phyloP scores from a whole-genome alignment of 2,888 invertebrate genomes.

The Ditula angustiorana region DNA sequence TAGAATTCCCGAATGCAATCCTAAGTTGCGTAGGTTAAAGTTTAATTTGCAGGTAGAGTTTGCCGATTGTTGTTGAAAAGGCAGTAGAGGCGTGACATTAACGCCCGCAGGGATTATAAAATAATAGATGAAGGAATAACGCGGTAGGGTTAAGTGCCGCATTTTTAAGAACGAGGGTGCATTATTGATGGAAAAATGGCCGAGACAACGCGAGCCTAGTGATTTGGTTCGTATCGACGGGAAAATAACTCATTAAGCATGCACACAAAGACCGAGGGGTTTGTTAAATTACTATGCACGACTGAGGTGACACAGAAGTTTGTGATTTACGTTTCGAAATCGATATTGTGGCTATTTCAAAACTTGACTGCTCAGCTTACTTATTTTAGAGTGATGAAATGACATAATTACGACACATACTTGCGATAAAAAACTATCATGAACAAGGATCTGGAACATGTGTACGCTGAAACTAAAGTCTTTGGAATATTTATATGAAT shows the following conservation, averaged over 20 bases:
- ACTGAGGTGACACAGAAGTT: slow-evolving; percentile 13
- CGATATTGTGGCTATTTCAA: slow-evolving; percentile 1
- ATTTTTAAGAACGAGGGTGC: slow-evolving; percentile 65
- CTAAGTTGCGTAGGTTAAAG: slow-evolving; percentile 43
- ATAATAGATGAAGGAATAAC: slow-evolving; percentile 79
- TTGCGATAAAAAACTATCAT: too few relatives aligned
- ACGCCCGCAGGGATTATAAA: slow-evolving; percentile 76
- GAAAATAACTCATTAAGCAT: slow-evolving; percentile 31
- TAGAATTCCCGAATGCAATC: slow-evolving; percentile 43
- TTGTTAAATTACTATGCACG: slow-evolving; percentile 28
- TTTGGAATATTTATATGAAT: too few relatives aligned
- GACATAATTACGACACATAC: background rate
- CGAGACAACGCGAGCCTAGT: slow-evolving; percentile 44
- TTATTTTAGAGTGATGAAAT: slow-evolving; percentile 5
- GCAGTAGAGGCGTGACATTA: slow-evolving; percentile 82
- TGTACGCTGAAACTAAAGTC: too few relatives aligned
- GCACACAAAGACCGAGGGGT: slow-evolving; percentile 24
- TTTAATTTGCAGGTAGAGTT: slow-evolving; percentile 54
- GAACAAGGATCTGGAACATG: too few relatives aligned
- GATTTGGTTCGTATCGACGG: slow-evolving; percentile 18
- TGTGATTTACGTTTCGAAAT: slow-evolving; percentile 26
- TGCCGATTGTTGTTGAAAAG: slow-evolving; percentile 68
- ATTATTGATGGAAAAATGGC: slow-evolving; percentile 74
- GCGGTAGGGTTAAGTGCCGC: slow-evolving; percentile 75
- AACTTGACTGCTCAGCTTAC: background rate